A percentile compares a stretch with the other conserved stretches of the same genome.
Conservation (phyloP, 2,797 vertebrate species). For the Lycodopsis pacificus region DNA sequence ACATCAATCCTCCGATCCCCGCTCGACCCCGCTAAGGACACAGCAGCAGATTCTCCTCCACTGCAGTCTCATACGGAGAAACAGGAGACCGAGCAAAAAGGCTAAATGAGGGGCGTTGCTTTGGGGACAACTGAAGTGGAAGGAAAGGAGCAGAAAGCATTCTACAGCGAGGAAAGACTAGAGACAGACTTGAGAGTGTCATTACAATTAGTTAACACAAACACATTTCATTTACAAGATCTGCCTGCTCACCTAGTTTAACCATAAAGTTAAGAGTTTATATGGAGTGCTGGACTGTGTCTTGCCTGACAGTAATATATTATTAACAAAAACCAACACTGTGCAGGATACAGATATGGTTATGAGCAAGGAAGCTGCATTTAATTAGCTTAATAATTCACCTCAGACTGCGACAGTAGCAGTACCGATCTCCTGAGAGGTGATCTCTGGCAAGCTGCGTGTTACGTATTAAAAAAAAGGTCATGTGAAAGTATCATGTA, state of each 20-base stretch:
- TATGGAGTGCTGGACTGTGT: not conserved
- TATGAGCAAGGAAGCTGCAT: conserved; percentile 13
- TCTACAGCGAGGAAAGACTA: not conserved
- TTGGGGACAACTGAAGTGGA: conserved; percentile 13
- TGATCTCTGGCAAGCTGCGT: conserved; percentile 10
- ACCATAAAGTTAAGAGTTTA: not conserved
- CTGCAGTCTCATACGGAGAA: not conserved
- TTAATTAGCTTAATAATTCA: conserved; percentile 35
- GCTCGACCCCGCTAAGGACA: not conserved
- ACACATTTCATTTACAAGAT: not conserved
- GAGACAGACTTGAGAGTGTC: not conserved
- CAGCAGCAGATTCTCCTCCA: not conserved
- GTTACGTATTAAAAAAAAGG: conserved; percentile 5
- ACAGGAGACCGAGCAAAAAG: conserved; percentile 7
- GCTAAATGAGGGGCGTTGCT: not conserved
- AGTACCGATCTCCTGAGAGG: conserved; percentile 16
- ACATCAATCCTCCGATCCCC: conserved; percentile 14
- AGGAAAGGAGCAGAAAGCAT: not conserved
- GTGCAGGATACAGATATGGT: not conserved
- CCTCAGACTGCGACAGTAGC: conserved; percentile 10
- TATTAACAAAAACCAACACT: conserved; percentile 8
- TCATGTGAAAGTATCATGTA: conserved; percentile 4
- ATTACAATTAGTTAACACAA: not conserved
- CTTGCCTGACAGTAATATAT: conserved; percentile 4
- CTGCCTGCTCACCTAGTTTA: not conserved